Evolutionary conservation across 2,113 vertebrate genomes (phyloP), one percentile per base, ranked within the genome.

Genomic region (Macrotus californicus): DNA sequence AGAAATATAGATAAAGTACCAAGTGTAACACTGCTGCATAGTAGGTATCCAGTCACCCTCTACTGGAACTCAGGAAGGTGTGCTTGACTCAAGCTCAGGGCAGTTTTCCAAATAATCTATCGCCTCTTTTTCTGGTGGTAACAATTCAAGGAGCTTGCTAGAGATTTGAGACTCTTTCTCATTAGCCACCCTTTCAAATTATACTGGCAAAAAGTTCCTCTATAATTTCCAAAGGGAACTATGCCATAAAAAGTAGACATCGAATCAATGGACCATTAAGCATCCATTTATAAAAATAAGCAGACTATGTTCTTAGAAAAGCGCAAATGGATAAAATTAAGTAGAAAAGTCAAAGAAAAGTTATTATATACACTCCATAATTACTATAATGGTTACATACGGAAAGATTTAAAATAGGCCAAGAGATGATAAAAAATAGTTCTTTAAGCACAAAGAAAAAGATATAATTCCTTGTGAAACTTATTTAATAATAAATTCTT

Each of bases 271-370:
- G 77, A 92, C 66, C 92, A 88, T 95, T 96, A 95, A 92, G 50
- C 50, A 83, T 80, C 36, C 59, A 56, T 87, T 96, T 94, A 95
- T 64, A 92, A 90, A 94, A 95, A 83, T 56, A 77, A 46, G 43
- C 26, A 67, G 46, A 31, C 36, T 69, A 6, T 48, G 21, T 94
- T 92, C 54, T 95, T 75, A 56, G 41, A 64, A 79, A 93, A 86
- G 81, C 77, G 11, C 77, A 95, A 96, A 93, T 93, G 67, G 87
- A 92, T 86, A 90, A 56, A 21, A 64, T 52, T 93, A 95, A 88
- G 67, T 50, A 29, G 75, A 87, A 94, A 94, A 83, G 36, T 92
- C 41, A 95, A 84, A 56, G 93, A 90, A 96, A 89, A 96, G 81
- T 82, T 93, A 96, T 64, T 87, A 83, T 29, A 66, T 41, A 50